Percentiles rank a stretch among this genome's conserved stretches.
These are phyloP conservation scores for Andrena flavipes DNA, from an alignment of 2,888 invertebrate genomes.

Conservation along the genomic window DNA sequence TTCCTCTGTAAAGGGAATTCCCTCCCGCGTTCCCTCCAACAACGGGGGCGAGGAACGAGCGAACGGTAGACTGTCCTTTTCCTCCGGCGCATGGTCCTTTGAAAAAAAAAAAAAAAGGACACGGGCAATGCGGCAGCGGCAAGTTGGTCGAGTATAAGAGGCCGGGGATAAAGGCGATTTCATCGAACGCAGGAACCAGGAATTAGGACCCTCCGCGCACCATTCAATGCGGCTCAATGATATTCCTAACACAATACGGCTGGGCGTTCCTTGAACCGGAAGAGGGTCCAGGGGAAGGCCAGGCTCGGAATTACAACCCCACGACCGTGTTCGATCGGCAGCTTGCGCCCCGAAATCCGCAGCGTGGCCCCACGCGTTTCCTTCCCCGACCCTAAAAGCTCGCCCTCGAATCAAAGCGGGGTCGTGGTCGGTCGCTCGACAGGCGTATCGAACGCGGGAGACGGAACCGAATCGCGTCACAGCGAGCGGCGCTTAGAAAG, in stretches of 20 bases:
- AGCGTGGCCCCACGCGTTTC: constrained; percentile 13
- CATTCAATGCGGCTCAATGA: constrained; percentile 41
- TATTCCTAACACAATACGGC: constrained; percentile 44
- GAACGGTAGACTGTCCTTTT: background rate
- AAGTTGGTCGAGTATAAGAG: background rate
- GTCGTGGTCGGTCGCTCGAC: too few species aligned
- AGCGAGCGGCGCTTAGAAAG: too few species aligned
- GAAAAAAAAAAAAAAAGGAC: background rate
- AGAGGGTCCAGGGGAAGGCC: constrained; percentile 17
- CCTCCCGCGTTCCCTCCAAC: background rate
- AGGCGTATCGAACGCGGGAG: too few species aligned
- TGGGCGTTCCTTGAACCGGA: constrained; percentile 14
- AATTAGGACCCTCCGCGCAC: constrained; percentile 31
- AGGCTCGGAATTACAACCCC: background rate
- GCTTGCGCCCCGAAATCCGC: background rate
- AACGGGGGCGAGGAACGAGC: background rate
- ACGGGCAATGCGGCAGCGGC: background rate
- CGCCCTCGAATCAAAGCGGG: too few species aligned
- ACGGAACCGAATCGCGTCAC: too few species aligned
- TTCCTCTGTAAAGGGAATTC: background rate
- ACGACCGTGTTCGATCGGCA: background rate
- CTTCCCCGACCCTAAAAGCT: background rate
- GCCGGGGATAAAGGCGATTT: constrained; percentile 27
- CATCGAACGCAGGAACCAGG: constrained; percentile 24
- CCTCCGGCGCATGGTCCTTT: background rate